Percentiles rank a stretch among this genome's conserved stretches.
Evolutionary conservation across 2,797 vertebrate genomes (phyloP).

Genomic region (Enteromius unitaeniatus): DNA sequence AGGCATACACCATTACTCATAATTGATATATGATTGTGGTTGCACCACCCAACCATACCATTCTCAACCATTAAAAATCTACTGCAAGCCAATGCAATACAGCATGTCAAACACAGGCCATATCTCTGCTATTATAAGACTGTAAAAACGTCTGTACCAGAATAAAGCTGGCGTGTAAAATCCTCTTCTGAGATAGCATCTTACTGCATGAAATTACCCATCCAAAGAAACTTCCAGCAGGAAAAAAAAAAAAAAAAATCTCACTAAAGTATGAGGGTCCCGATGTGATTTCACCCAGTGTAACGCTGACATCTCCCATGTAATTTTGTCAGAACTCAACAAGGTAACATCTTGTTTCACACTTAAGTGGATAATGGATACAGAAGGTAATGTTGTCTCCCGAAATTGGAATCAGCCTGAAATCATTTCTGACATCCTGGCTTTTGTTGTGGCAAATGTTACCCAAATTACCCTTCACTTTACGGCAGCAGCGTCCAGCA

Average conservation of each 20-base stretch:
- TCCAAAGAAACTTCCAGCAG: neutral
- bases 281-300: conserved; percentile 40
- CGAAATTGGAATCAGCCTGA: conserved; percentile 45
- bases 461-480: conserved; percentile 57
- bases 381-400: conserved; percentile 47
- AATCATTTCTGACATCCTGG: conserved; percentile 40
- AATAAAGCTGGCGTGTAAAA: conserved; percentile 17
- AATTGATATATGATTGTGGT: neutral
- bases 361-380: conserved; percentile 57
- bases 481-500: conserved; percentile 21
- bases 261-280: conserved; percentile 6
- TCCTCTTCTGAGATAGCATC: conserved; percentile 13
- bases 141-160: neutral
- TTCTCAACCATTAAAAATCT: neutral
- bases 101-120: neutral
- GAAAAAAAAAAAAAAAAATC: conserved; percentile 2
- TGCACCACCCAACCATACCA: neutral
- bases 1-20: neutral
- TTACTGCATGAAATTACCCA: conserved; percentile 2
- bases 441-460: conserved; percentile 47
- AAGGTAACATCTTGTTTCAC: conserved; percentile 59
- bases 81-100: neutral
- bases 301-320: conserved; percentile 43
- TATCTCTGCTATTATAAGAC: conserved; percentile 11
- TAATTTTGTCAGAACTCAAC: conserved; percentile 37